Conservation (phyloP, 2,888 invertebrate genomes). For the Volucella zonaria region DNA sequence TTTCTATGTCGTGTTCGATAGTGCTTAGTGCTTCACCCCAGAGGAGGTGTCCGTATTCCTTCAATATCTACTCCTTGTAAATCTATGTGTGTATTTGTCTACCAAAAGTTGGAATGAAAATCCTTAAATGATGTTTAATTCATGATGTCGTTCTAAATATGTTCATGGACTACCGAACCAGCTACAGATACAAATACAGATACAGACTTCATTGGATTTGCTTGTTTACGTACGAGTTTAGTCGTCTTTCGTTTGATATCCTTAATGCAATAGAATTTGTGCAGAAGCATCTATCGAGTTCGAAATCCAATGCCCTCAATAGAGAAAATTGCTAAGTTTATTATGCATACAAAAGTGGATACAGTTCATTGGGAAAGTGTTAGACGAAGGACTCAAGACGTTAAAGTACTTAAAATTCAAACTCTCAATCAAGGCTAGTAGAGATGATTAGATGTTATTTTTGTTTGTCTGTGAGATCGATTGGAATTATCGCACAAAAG, state of each 20-base stretch:
- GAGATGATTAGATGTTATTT: too few relatives aligned
- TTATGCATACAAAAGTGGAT: conserved; percentile 58
- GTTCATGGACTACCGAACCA: conserved; percentile 27
- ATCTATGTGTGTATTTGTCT: conserved; percentile 26
- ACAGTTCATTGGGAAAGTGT: conserved; percentile 45
- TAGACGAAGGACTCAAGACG: conserved; percentile 46
- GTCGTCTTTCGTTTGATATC: conserved; percentile 36
- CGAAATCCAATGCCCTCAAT: conserved; percentile 21
- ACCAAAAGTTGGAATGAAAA: conserved; percentile 54
- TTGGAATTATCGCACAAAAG: too few relatives aligned
- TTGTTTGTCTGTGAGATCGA: too few relatives aligned
- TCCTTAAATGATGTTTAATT: conserved; percentile 73
- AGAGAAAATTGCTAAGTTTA: conserved; percentile 64
- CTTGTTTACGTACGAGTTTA: conserved; percentile 53
- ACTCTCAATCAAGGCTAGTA: neutral
- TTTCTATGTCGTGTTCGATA: conserved; percentile 35
- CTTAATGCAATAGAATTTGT: conserved; percentile 47
- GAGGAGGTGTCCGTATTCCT: conserved; percentile 35
- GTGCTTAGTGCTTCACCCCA: conserved; percentile 24
- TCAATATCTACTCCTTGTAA: conserved; percentile 2
- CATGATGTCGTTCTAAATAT: conserved; percentile 69
- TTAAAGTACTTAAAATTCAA: conserved; percentile 43
- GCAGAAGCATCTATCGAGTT: conserved; percentile 30
- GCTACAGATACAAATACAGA: too few relatives aligned
- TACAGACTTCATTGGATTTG: conserved; percentile 65